A percentile compares a stretch with the other conserved stretches of the same genome.
Conservation (phyloP, 2,113 vertebrate species). For the Hiodon alosoides region DNA sequence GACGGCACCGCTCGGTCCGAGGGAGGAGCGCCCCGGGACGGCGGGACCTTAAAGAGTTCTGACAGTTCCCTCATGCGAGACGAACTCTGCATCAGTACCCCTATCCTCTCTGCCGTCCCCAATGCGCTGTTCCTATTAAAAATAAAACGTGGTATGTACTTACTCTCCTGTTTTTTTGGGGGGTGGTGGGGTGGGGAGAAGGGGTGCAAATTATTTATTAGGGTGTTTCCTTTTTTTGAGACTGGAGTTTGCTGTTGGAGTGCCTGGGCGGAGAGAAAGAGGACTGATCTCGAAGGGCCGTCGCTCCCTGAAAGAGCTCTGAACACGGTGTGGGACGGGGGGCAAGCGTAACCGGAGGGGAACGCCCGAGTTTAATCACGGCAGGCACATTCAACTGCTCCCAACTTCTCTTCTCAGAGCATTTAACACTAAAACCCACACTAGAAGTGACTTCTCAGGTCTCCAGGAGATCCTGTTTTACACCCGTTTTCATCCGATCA, state of each 20-base stretch:
- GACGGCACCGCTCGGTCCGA: not conserved
- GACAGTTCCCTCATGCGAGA: not conserved
- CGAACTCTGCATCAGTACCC: not conserved
- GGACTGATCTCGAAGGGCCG: constrained; percentile 13
- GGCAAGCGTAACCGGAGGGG: too few relatives aligned
- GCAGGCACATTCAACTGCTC: too few relatives aligned
- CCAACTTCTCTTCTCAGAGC: too few relatives aligned
- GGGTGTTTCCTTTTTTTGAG: constrained; percentile 6
- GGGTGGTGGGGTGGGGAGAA: not conserved
- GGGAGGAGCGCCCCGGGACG: not conserved
- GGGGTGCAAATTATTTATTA: constrained; percentile 20
- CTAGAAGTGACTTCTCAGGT: too few relatives aligned
- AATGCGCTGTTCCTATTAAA: constrained; percentile 9
- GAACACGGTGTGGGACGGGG: too few relatives aligned
- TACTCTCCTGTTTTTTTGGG: not conserved
- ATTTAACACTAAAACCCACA: too few relatives aligned
- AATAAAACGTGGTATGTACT: constrained; percentile 8
- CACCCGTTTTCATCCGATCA: too few relatives aligned
- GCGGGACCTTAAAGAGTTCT: not conserved
- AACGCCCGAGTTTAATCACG: too few relatives aligned
- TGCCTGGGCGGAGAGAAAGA: not conserved
- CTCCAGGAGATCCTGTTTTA: too few relatives aligned
- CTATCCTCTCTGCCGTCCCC: not conserved
- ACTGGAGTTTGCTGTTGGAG: not conserved
- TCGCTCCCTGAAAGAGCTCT: not conserved